Evolutionary conservation across 2,888 invertebrate species (phyloP), one percentile per base, ranked within the genome.

Genomic region (Gordius sp.): DNA sequence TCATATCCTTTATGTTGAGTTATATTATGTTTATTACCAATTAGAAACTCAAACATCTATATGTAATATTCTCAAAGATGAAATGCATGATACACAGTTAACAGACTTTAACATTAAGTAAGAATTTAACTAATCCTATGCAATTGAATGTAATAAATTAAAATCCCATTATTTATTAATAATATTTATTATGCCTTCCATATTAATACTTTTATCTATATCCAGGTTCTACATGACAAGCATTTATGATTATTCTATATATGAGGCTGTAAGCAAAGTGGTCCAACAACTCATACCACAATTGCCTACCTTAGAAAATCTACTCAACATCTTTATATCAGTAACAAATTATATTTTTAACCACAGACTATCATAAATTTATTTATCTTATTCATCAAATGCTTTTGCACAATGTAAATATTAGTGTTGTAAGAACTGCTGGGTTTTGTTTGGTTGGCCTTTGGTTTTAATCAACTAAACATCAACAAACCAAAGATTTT

Each of bases 231-330:
- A 97, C 69, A 74, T 93, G 60, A 97, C 93, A 24, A 93, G 91
- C 60, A 99, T 99, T 63, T 99, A 97, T 69, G 97, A 99, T 71
- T 97, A 97, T 72, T 93, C 93, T 62, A 97, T 99, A 71, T 99
- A 97, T 73, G 97, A 99, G 73, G 97, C 97, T 13, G 93, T 93
- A 72, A 91, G 89, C 64, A 97, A 97, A 78, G 93, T 97, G 60
- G 91, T 99, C 57, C 97, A 97, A 70, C 97, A 97, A 70, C 73
- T 99, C 61, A 93, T 97, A 66, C 87, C 87, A 39, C 93, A 97
- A 69, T 74, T 97, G 64, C 85, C 91, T 28, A 86, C 87, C 1
- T 73, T 99, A 67, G 97, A 97, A 74, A 87, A 91, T 72, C 77
- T 99, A 62, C 75, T 99, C 60, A 91, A 97, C 69, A 86, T 93